A percentile compares a stretch with the other conserved stretches of the same genome.
These are phyloP conservation scores for Drosophila orosa DNA, from an alignment of 1,140 invertebrate species.

Conservation along the genomic window DNA sequence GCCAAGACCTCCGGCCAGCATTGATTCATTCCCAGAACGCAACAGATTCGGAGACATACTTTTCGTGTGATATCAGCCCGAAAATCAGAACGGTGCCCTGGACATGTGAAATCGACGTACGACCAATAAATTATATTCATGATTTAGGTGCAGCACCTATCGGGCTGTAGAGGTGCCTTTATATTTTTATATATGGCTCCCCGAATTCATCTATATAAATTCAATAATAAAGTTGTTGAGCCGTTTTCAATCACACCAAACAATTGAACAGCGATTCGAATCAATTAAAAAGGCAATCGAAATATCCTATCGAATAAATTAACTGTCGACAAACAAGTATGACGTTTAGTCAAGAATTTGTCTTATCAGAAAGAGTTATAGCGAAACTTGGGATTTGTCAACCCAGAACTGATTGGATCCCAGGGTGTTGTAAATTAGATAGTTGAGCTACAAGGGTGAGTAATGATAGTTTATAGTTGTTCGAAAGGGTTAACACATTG, in stretches of 20 bases:
- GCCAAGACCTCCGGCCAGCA: slow-evolving; percentile 41
- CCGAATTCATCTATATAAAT: slow-evolving; percentile 65
- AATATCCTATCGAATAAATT: slow-evolving; percentile 75
- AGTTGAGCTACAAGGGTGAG: background rate
- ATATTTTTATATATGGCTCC: slow-evolving; percentile 23
- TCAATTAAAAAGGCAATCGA: slow-evolving; percentile 78
- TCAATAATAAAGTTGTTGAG: slow-evolving; percentile 76
- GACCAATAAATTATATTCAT: slow-evolving; percentile 35
- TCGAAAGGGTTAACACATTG: background rate
- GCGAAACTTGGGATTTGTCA: slow-evolving; percentile 17
- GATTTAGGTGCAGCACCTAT: slow-evolving; percentile 47
- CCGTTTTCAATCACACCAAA: slow-evolving; percentile 81
- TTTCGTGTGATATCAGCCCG: slow-evolving; percentile 63
- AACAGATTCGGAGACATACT: slow-evolving; percentile 31
- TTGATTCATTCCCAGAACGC: slow-evolving; percentile 62
- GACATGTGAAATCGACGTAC: slow-evolving; percentile 17
- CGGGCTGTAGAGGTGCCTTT: slow-evolving; percentile 13
- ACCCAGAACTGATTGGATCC: slow-evolving; percentile 1
- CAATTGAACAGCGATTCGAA: slow-evolving; percentile 78
- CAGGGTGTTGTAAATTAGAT: slow-evolving; percentile 24
- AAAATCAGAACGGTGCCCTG: slow-evolving; percentile 40
- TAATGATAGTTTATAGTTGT: background rate
- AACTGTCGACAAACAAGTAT: slow-evolving; percentile 4
- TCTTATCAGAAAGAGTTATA: slow-evolving; percentile 52
- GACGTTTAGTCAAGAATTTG: slow-evolving; percentile 13